Evolutionary conservation across 2,113 vertebrate species (phyloP), one percentile per base, ranked within the genome.

Genomic region (Turnix velox): DNA sequence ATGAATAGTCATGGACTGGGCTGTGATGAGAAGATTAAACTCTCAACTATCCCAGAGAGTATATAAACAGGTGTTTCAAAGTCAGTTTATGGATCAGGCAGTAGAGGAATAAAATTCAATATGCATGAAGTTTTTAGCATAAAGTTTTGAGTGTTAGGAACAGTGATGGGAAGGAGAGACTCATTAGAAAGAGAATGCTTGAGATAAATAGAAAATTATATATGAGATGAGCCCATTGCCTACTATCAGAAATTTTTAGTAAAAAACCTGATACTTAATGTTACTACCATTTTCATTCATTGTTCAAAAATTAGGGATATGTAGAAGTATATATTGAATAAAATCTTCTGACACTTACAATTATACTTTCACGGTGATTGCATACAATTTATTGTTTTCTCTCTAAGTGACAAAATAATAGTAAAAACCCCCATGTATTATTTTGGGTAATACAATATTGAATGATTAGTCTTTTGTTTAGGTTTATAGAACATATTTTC

Each of bases 11-110:
- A 72, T 57, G 37, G 43, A 65, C 8, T 35, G n/a, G 74, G 4
- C 28, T 78, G 25, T 81, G 69, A 74, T 81, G 52, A 81, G 74
- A 82, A 91, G 40, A 88, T 76, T 87, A 87, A 92, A 92, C 33
- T 95, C 52, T 72, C 49, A 88, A 14, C 61, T 82, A 24, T 42
- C 33, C 65, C 54, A 65, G 31, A 72, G 73, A 3, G 27, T 19
- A 59, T 19, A 90, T 61, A 77, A 87, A 77, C 57, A 68, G 20
- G 25, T 73, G 8, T 49, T 88, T 90, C 4, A 3, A 81, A 88
- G 48, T 42, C 87, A 88, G 13, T 31, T 75, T 35, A 39, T 84
- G 73, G 62, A 93, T 89, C 10, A 75, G 25, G 14, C 33, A 68
- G 15, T 37, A 7, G 35, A 87, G 48, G 92, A 78, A 87, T 75